These are phyloP conservation scores for Felis chaus DNA, from an alignment of 2,113 vertebrate species.

Conservation along the genomic window DNA sequence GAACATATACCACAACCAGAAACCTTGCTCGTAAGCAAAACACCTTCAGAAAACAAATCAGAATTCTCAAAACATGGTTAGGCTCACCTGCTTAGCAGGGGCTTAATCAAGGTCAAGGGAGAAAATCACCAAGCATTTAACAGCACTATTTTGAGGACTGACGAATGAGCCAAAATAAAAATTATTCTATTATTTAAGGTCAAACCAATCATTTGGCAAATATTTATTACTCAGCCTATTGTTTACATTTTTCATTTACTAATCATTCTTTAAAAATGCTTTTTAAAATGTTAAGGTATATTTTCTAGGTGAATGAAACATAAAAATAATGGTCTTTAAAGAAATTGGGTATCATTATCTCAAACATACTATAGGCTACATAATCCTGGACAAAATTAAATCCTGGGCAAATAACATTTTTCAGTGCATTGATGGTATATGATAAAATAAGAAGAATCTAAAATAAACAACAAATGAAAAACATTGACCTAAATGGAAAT, in stretches of 20 bases:
- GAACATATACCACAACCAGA: background rate
- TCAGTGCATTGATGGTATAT: background rate
- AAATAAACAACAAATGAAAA: background rate
- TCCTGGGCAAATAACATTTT: background rate
- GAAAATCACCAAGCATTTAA: constrained; percentile 44
- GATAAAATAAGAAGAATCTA: background rate
- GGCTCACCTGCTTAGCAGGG: background rate
- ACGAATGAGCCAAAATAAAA: constrained; percentile 55
- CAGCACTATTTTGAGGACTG: constrained; percentile 33
- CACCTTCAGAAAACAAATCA: constrained; percentile 42
- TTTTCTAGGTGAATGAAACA: constrained; percentile 20
- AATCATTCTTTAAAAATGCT: background rate
- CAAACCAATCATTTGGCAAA: constrained; percentile 48
- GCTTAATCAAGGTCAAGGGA: constrained; percentile 25
- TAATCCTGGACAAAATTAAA: constrained; percentile 20
- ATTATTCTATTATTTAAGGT: constrained; percentile 52
- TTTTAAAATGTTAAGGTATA: background rate
- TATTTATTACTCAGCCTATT: background rate
- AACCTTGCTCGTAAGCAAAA: constrained; percentile 2
- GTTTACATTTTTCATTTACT: constrained; percentile 4
- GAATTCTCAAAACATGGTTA: background rate
- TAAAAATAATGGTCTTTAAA: constrained; percentile 26
- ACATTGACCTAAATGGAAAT: background rate
- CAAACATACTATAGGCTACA: background rate
- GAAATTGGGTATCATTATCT: background rate